Conservation (phyloP, 2,888 invertebrate species). For the Rotaria magnacalcarata region DNA sequence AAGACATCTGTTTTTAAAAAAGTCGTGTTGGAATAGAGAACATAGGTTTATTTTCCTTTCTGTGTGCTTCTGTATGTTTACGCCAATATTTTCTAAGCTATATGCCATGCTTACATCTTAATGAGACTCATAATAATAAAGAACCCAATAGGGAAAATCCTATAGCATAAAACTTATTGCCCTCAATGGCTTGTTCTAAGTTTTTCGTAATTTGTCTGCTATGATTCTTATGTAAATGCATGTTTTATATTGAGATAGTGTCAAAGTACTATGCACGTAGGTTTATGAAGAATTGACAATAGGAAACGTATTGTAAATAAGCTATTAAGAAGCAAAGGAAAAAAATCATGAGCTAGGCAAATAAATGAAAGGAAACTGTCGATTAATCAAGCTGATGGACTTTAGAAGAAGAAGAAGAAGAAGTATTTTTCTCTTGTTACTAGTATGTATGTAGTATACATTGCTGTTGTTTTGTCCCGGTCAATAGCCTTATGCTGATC, state of each 20-base stretch:
- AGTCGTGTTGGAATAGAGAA: neutral
- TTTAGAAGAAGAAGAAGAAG: neutral
- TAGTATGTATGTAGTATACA: neutral
- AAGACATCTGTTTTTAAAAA: neutral
- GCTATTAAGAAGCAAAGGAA: neutral
- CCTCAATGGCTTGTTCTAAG: neutral
- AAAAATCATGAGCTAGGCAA: neutral
- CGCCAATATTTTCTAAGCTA: neutral
- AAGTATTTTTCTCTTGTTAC: neutral
- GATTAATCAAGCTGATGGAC: constrained; percentile 10
- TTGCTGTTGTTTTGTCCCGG: neutral
- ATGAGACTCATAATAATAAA: neutral
- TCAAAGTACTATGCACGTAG: neutral
- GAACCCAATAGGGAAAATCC: neutral
- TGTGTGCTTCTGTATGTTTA: neutral
- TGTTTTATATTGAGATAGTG: neutral
- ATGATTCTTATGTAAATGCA: neutral
- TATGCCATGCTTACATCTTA: neutral
- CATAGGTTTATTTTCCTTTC: neutral
- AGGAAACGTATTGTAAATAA: neutral
- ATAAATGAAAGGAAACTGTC: constrained; percentile 18
- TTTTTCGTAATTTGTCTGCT: neutral
- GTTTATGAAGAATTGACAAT: neutral
- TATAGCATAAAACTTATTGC: neutral
- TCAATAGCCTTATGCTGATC: neutral